phyloP scores from a whole-genome alignment of 2,113 vertebrate genomes.

The Cichladusa arquata region DNA sequence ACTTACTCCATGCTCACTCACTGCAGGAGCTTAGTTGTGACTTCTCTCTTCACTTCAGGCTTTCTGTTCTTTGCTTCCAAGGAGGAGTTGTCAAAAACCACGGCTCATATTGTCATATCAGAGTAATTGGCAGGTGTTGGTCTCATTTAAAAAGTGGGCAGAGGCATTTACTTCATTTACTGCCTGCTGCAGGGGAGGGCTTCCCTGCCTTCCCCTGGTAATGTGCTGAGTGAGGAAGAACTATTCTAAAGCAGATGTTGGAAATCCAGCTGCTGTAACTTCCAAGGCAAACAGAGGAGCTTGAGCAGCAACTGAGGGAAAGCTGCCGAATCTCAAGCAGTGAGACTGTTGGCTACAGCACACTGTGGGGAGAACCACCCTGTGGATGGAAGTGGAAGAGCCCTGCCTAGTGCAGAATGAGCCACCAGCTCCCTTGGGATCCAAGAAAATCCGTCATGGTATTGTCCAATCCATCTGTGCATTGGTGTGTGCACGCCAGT shows the following conservation, averaged over 20 bases:
- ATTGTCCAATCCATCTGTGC: no score
- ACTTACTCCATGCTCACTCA: not conserved
- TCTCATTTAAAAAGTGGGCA: not conserved
- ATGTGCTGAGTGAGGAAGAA: not conserved
- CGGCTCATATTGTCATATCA: rapidly evolving
- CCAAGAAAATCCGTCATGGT: rapidly evolving
- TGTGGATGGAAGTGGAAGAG: not conserved
- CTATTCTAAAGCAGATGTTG: not conserved
- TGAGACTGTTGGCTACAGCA: rapidly evolving
- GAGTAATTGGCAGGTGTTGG: not conserved
- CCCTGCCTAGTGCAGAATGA: not conserved
- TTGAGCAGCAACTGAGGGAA: not conserved
- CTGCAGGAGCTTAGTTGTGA: not conserved
- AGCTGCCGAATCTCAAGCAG: rapidly evolving
- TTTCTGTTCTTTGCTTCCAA: not conserved
- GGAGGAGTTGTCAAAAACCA: not conserved
- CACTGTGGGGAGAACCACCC: rapidly evolving
- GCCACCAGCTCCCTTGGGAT: not conserved
- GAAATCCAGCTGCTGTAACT: not conserved
- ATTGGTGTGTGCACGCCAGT: rapidly evolving
- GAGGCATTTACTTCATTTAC: not conserved
- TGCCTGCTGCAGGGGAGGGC: not conserved
- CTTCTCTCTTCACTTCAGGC: not conserved
- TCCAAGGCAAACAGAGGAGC: not conserved
- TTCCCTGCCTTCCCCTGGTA: not conserved